phyloP scores from a whole-genome alignment of 2,888 invertebrate species.

The Scaptomyza caliginosa region DNA sequence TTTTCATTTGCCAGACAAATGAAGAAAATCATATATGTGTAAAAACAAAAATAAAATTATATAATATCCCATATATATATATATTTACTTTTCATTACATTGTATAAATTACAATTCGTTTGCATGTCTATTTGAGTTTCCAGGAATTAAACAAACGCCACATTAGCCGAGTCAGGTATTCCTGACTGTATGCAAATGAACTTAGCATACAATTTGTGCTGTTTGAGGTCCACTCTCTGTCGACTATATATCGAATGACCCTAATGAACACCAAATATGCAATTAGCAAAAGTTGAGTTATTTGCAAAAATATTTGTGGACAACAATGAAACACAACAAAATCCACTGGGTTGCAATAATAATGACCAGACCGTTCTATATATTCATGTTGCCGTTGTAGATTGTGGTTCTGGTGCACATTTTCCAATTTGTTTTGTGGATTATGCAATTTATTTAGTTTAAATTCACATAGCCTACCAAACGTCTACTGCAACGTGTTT shows the following conservation, averaged over 20 bases:
- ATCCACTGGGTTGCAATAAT: constrained; percentile 47
- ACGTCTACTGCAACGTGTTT: constrained; percentile 25
- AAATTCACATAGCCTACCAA: constrained; percentile 52
- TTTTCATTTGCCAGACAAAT: constrained; percentile 51
- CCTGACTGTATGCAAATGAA: background rate
- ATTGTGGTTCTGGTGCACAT: constrained; percentile 38
- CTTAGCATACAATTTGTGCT: background rate
- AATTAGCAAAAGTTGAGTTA: constrained; percentile 75
- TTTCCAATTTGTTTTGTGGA: constrained; percentile 69
- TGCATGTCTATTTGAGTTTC: constrained; percentile 28
- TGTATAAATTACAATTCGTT: constrained; percentile 27
- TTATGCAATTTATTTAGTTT: constrained; percentile 68
- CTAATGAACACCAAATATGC: constrained; percentile 77
- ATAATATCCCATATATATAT: constrained; percentile 47
- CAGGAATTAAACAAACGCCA: constrained; percentile 39
- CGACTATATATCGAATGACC: constrained; percentile 50
- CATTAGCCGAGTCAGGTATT: constrained; percentile 21
- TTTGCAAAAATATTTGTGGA: constrained; percentile 73
- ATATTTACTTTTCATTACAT: constrained; percentile 59
- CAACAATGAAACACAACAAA: constrained; percentile 38
- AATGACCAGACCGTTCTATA: constrained; percentile 32
- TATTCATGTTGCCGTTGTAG: constrained; percentile 8
- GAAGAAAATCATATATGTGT: constrained; percentile 39
- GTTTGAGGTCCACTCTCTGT: constrained; percentile 2
- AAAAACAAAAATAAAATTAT: constrained; percentile 2